phyloP scores from a whole-genome alignment of 2,888 invertebrate genomes.

The Rotaria socialis region DNA sequence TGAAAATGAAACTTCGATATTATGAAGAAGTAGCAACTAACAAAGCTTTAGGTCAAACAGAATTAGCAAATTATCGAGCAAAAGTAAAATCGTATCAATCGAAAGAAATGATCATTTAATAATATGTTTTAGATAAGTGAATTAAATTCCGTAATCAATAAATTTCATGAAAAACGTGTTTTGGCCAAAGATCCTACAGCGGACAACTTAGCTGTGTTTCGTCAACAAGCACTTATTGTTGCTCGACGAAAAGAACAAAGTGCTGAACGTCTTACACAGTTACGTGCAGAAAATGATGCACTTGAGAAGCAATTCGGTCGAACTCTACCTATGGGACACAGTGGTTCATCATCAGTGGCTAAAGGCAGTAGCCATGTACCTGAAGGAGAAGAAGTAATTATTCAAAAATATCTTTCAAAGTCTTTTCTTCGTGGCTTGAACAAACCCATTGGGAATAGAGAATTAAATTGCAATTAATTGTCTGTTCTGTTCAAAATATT shows the following conservation, averaged over 20 bases:
- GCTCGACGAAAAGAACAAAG: conserved; percentile 74
- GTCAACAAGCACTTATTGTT: conserved; percentile 77
- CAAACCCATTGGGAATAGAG: too few relatives aligned
- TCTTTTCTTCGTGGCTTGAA: conserved; percentile 16
- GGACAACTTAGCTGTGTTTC: conserved; percentile 75
- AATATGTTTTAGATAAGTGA: neutral
- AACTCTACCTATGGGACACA: conserved; percentile 52
- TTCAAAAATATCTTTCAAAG: conserved; percentile 5
- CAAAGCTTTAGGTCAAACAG: conserved; percentile 67
- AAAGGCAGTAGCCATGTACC: conserved; percentile 68
- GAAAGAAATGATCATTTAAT: too few relatives aligned
- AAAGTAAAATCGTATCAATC: conserved; percentile 61
- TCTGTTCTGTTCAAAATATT: too few relatives aligned
- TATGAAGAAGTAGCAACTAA: conserved; percentile 69
- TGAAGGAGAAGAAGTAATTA: conserved; percentile 68
- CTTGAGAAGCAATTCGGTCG: conserved; percentile 66
- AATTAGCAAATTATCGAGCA: conserved; percentile 66
- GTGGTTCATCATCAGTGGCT: neutral
- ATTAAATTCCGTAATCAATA: conserved; percentile 67
- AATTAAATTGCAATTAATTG: too few relatives aligned
- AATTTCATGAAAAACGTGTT: conserved; percentile 70
- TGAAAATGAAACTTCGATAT: conserved; percentile 69
- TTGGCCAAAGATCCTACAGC: conserved; percentile 66
- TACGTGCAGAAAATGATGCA: conserved; percentile 66
- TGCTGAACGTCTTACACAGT: conserved; percentile 69